These are phyloP conservation scores for Pholis gunnellus DNA, from an alignment of 2,113 vertebrate species.

Conservation along the genomic window DNA sequence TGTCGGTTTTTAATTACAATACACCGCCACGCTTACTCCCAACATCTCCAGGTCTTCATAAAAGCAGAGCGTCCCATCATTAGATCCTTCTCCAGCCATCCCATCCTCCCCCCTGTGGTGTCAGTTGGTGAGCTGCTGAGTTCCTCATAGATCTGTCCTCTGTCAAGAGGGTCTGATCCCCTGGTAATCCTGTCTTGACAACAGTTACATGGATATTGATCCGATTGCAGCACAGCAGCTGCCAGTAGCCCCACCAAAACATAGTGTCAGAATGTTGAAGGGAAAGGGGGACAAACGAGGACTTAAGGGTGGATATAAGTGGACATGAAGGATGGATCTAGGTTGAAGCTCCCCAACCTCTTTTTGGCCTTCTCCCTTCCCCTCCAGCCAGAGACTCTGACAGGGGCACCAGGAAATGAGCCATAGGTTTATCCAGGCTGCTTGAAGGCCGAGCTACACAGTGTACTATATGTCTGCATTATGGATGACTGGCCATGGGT, in stretches of 20 bases:
- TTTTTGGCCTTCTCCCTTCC: neutral
- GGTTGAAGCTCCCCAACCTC: neutral
- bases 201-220: slow-evolving; percentile 73
- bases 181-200: slow-evolving; percentile 74
- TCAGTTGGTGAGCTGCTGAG: slow-evolving; percentile 35
- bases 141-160: slow-evolving; percentile 59
- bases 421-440: slow-evolving; percentile 48
- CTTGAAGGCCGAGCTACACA: slow-evolving; percentile 27
- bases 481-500: slow-evolving; percentile 58
- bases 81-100: neutral
- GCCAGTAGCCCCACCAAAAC: slow-evolving; percentile 13
- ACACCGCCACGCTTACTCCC: neutral
- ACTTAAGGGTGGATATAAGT: neutral
- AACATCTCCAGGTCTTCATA: slow-evolving; percentile 2
- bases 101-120: slow-evolving; percentile 14
- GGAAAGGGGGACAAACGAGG: neutral
- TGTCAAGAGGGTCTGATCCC: slow-evolving; percentile 65
- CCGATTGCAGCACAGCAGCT: slow-evolving; percentile 31
- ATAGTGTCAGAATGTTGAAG: neutral
- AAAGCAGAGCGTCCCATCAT: neutral
- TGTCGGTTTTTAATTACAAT: slow-evolving; percentile 11
- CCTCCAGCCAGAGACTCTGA: slow-evolving; percentile 22
- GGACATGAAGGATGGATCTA: slow-evolving; percentile 1
- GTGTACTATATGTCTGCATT: slow-evolving; percentile 56
- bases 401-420: slow-evolving; percentile 24